Evolutionary conservation across 1,140 invertebrate genomes (phyloP), one percentile per base, ranked within the genome.

Genomic region (Drosophila ironensis): DNA sequence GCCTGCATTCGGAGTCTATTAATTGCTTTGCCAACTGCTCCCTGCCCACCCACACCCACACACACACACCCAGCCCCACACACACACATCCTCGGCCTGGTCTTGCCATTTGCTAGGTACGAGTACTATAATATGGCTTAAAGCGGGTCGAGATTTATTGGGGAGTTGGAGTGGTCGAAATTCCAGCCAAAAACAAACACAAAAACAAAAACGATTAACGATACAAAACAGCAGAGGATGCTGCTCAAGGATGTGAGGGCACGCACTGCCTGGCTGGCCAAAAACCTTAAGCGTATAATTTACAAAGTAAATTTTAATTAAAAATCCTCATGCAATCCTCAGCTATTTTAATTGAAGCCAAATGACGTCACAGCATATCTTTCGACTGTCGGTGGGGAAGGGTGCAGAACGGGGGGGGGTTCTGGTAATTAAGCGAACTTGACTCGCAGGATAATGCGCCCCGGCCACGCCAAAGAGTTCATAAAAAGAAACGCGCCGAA

Each of bases 271-370:
- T 27, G 1, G 17, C 28, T 27, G 5, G n/a, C 25, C 9, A 7
- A 64, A 84, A 70, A 84, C 73, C 78, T 59, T 59, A 37, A 86
- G 54, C 78, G 78, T 76, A 84, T 84, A 84, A 84, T 84, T 84
- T 72, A 84, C 80, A 78, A 84, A 75, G 75, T 84, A 77, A 70
- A 86, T 75, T 84, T 84, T 84, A 84, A 84, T 84, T 84, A 84
- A 84, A 84, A 84, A 82, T 81, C 69, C 72, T 72, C 72, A 77
- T 77, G 77, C 77, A 60, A 84, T 84, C 75, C 80, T 64, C 41
- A 75, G 80, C 74, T 86, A 84, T 84, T 84, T 84, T 84, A 84
- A 84, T 84, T 84, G 80, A 80, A 68, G 81, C 75, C 44, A 72
- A 84, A 84, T 84, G 74, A 86, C 80, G 70, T 80, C 74, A 75